phyloP scores from a whole-genome alignment of 2,113 vertebrate genomes.

The Picathartes gymnocephalus region DNA sequence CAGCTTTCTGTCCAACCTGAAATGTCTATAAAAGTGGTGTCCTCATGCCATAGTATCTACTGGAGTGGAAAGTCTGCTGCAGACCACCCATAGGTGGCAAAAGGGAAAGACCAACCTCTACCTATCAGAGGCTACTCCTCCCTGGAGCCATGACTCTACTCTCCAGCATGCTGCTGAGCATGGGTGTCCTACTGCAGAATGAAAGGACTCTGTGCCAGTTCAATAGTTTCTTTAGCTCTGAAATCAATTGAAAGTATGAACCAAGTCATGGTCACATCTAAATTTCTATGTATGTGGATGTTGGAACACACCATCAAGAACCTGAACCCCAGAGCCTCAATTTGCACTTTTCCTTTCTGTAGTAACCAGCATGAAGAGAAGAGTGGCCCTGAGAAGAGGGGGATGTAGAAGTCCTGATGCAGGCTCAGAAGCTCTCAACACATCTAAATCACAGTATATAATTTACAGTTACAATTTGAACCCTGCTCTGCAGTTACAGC shows the following conservation, averaged over 20 bases:
- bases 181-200: background rate
- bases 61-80: background rate
- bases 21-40: background rate
- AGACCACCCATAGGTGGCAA: fast-evolving
- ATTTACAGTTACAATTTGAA: background rate
- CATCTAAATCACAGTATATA: background rate
- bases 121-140: background rate
- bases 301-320: background rate
- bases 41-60: background rate
- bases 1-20: background rate
- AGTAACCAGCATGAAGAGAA: background rate
- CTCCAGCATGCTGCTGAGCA: background rate
- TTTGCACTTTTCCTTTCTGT: background rate
- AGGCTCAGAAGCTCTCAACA: background rate
- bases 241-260: background rate
- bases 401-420: background rate
- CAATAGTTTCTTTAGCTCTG: background rate
- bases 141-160: background rate
- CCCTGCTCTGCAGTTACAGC: background rate
- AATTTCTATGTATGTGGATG: background rate
- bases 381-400: background rate
- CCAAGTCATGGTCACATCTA: background rate
- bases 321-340: background rate
- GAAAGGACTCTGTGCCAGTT: background rate
- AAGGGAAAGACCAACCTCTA: background rate